A percentile compares a stretch with the other conserved stretches of the same genome.
These are phyloP conservation scores for Temnothorax rugatulus DNA, from an alignment of 2,888 invertebrate species.

Conservation along the genomic window DNA sequence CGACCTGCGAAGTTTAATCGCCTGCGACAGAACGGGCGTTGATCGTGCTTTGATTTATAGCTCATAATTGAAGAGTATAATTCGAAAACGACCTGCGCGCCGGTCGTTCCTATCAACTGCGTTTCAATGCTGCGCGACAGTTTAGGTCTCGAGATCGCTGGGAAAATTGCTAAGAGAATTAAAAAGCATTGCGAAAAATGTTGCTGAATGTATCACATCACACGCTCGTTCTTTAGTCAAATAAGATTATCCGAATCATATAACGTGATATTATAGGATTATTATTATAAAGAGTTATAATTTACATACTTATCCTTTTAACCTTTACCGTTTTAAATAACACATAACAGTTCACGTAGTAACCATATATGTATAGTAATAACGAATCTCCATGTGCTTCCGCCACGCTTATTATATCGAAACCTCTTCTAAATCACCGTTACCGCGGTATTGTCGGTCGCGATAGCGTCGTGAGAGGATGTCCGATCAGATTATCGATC, in stretches of 20 bases:
- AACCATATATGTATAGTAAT: background rate
- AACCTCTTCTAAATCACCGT: conserved; percentile 3
- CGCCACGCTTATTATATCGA: background rate
- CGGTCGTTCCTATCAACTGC: conserved; percentile 17
- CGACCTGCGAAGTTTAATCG: conserved; percentile 69
- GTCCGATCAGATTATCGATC: conserved; percentile 55
- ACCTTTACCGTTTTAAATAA: background rate
- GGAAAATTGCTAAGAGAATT: background rate
- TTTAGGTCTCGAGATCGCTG: background rate
- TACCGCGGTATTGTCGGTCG: background rate
- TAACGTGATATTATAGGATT: background rate
- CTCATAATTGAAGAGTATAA: conserved; percentile 73
- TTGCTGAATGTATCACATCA: background rate
- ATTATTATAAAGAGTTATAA: background rate
- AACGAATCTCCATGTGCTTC: background rate
- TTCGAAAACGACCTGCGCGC: conserved; percentile 34
- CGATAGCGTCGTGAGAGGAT: conserved; percentile 20
- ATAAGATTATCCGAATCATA: no score
- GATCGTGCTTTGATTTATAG: conserved; percentile 72
- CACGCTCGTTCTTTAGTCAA: background rate
- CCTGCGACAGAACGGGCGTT: conserved; percentile 70
- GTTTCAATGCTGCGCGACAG: background rate
- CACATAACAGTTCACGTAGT: background rate
- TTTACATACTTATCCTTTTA: background rate
- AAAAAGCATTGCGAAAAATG: background rate